Base-by-base conservation (phyloP, 2,888 invertebrate genomes). In the Parnassius orleans region DNA sequence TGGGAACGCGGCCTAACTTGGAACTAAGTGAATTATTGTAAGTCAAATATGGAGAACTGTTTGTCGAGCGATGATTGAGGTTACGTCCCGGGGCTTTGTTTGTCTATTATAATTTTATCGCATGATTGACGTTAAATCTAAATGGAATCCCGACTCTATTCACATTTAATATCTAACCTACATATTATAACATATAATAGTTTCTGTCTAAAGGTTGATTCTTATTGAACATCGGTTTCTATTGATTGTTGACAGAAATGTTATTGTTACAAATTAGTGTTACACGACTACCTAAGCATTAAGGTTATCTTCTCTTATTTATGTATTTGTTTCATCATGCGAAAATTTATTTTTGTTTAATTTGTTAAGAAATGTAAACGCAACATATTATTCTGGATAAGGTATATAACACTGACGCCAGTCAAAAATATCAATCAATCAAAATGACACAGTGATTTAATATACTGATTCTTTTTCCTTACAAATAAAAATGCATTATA, bases 21-120 rank as follows among this genome's bases (percentile, higher is more conserved):
- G 76, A 77, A 78, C 80, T 81, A 84, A 84, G 82, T 79, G 79
- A 87, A 87, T 87, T 86, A 84, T 86, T 84, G 80, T 80, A 81
- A 82, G 80, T 81, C 86, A 87, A 87, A 89, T 85, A 87, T 76
- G 85, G 85, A 74, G 75, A 78, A 75, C 74, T 81, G 81, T 85
- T 87, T 82, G 82, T 75, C 65, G 71, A 79, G 69, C 75, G 67
- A 78, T 79, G 80, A 86, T 84, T 82, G 63, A 56, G 63, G 63
- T 60, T 59, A 59, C 63, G 59, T 57, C 63, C 63, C 56, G 63
- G 59, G 80, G 74, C 63, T 57, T 63, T 63, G 63, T 63, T 63
- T 63, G 59, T 59, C 56, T 63, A 63, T 63, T 63, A 61, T 75
- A 79, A 76, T 79, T 76, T 71, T 77, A 76, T 80, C 76, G 75